These are phyloP conservation scores for Parnassius smintheus DNA, from an alignment of 2,888 invertebrate genomes.

Conservation along the genomic window DNA sequence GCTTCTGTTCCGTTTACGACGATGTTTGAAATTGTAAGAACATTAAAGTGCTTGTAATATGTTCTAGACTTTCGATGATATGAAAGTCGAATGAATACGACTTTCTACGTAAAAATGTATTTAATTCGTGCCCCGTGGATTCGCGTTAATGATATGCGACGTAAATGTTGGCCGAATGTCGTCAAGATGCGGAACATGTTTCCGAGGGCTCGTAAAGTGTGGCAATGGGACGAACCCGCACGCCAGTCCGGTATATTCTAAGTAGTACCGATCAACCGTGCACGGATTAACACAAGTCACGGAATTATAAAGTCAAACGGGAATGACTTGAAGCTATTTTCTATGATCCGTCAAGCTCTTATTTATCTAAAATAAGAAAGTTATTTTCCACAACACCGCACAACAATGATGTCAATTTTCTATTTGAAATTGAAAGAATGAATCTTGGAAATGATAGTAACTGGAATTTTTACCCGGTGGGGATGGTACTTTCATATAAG, in stretches of 20 bases:
- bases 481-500: too few relatives aligned
- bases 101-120: constrained; percentile 22
- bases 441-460: too few relatives aligned
- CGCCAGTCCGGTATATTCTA: constrained; percentile 14
- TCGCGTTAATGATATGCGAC: constrained; percentile 25
- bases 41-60: constrained; percentile 13
- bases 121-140: constrained; percentile 19
- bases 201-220: constrained; percentile 18
- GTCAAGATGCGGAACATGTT: constrained; percentile 20
- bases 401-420: not conserved
- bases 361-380: constrained; percentile 5
- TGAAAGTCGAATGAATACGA: constrained; percentile 17
- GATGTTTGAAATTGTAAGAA: constrained; percentile 8
- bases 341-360: constrained; percentile 3
- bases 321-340: constrained; percentile 12
- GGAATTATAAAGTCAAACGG: constrained; percentile 9
- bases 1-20: constrained; percentile 13
- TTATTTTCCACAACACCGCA: constrained; percentile 17
- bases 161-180: constrained; percentile 15
- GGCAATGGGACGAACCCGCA: constrained; percentile 18
- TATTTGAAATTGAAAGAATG: not conserved
- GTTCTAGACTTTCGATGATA: constrained; percentile 18
- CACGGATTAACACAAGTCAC: constrained; percentile 9
- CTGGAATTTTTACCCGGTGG: too few relatives aligned
- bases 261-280: constrained; percentile 3